phyloP scores from a whole-genome alignment of 2,888 invertebrate genomes.

The Hecatera dysodea region DNA sequence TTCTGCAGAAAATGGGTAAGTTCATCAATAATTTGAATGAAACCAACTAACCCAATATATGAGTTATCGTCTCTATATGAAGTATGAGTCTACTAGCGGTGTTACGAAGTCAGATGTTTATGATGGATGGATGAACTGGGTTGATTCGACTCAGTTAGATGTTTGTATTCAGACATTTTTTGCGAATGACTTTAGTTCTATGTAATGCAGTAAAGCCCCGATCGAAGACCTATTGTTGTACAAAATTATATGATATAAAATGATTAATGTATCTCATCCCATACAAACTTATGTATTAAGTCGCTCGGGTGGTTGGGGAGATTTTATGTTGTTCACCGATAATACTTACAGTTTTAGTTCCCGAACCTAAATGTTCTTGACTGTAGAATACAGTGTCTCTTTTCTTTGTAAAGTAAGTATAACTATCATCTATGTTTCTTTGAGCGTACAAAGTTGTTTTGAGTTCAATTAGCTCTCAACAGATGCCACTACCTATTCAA shows the following conservation, averaged over 20 bases:
- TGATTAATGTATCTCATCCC: not conserved
- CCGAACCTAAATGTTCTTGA: fast-evolving
- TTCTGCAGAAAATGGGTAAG: slow-evolving; percentile 84
- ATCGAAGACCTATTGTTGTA: not conserved
- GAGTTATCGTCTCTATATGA: not conserved
- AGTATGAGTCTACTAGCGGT: slow-evolving; percentile 37
- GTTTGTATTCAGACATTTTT: not conserved
- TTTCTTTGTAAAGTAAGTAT: too few relatives aligned
- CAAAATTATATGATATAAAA: not conserved
- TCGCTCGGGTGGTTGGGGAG: not conserved
- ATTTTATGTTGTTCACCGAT: not conserved
- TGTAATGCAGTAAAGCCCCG: not conserved
- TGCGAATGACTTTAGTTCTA: not conserved
- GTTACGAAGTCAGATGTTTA: slow-evolving; percentile 61
- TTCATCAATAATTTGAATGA: slow-evolving; percentile 38
- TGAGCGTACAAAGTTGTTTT: slow-evolving; percentile 5
- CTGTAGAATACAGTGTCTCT: not conserved
- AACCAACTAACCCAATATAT: not conserved
- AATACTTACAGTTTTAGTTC: not conserved
- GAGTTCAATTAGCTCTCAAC: slow-evolving; percentile 71
- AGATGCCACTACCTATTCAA: slow-evolving; percentile 73
- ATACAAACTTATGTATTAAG: not conserved
- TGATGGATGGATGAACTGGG: slow-evolving; percentile 39
- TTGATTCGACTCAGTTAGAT: not conserved
- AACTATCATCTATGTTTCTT: not conserved